Percentiles rank a stretch among this genome's conserved stretches.
phyloP scores from a whole-genome alignment of 1,140 invertebrate genomes.

The Xylocopa sonorina region DNA sequence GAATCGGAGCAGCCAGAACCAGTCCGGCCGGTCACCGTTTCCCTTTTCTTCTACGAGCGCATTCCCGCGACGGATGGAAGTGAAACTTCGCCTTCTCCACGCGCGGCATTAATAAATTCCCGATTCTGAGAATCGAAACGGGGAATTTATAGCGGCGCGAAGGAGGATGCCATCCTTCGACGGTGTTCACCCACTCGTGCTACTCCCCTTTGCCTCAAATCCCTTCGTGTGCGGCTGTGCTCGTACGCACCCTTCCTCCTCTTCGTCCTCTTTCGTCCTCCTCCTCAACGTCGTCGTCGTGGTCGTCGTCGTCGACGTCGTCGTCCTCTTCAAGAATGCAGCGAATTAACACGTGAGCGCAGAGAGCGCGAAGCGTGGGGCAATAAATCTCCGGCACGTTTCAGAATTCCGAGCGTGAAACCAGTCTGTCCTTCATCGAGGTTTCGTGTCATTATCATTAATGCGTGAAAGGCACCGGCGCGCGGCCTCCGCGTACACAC shows the following conservation, averaged over 20 bases:
- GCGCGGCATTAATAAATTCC: conserved; percentile 40
- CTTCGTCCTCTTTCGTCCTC: neutral
- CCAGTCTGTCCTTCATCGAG: conserved; percentile 59
- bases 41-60: neutral
- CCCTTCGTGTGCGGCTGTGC: neutral
- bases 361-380: conserved; percentile 36
- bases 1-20: neutral
- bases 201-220: conserved; percentile 8
- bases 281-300: neutral
- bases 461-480: conserved; percentile 62
- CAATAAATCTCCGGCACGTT: conserved; percentile 63
- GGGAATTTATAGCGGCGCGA: conserved; percentile 41
- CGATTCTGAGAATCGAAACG: conserved; percentile 33
- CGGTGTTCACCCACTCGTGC: neutral
- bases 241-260: neutral
- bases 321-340: conserved; percentile 40
- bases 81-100: conserved; percentile 1
- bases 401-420: conserved; percentile 60
- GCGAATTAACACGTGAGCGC: conserved; percentile 57
- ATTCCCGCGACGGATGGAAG: neutral
- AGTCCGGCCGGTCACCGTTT: neutral
- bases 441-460: conserved; percentile 64
- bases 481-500: no score
- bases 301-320: neutral
- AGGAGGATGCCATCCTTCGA: conserved; percentile 35